Percentiles rank a stretch among this genome's conserved stretches.
Evolutionary conservation across 2,797 vertebrate species (phyloP).

Genomic region (Rachycentron canadum): DNA sequence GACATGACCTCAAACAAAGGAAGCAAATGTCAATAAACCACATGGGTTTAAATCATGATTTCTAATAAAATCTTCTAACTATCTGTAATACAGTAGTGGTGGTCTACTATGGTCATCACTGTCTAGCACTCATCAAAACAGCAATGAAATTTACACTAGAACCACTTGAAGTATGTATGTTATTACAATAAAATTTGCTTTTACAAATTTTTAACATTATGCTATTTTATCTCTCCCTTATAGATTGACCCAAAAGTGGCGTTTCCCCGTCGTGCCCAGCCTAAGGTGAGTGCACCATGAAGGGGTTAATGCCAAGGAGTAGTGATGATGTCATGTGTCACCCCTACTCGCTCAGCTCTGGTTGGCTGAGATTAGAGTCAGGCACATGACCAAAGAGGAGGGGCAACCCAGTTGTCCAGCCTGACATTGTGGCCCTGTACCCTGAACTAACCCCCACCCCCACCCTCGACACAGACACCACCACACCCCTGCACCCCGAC

Average conservation of each 20-base stretch:
- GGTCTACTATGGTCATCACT: background rate
- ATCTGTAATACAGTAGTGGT: background rate
- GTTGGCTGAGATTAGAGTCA: conserved; percentile 69
- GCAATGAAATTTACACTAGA: conserved; percentile 1
- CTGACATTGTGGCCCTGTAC: conserved; percentile 65
- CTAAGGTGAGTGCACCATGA: conserved; percentile 88
- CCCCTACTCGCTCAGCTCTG: conserved; percentile 60
- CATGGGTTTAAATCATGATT: background rate
- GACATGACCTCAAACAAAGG: background rate
- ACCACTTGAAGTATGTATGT: background rate
- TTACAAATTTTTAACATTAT: background rate
- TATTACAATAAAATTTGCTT: background rate
- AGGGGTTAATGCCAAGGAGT: conserved; percentile 52
- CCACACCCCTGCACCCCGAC: background rate
- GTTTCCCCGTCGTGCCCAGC: conserved; percentile 94
- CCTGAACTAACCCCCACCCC: conserved; percentile 50
- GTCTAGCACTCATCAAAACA: conserved; percentile 9
- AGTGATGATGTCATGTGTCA: conserved; percentile 72
- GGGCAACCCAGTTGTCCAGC: conserved; percentile 68
- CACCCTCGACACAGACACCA: background rate
- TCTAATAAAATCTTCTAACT: background rate
- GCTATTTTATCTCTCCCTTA: conserved; percentile 47
- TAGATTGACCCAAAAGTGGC: conserved; percentile 96
- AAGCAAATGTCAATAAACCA: background rate
- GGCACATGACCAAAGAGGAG: conserved; percentile 54